Base-by-base conservation (phyloP, 2,797 vertebrate genomes). In the Thaleichthys pacificus region DNA sequence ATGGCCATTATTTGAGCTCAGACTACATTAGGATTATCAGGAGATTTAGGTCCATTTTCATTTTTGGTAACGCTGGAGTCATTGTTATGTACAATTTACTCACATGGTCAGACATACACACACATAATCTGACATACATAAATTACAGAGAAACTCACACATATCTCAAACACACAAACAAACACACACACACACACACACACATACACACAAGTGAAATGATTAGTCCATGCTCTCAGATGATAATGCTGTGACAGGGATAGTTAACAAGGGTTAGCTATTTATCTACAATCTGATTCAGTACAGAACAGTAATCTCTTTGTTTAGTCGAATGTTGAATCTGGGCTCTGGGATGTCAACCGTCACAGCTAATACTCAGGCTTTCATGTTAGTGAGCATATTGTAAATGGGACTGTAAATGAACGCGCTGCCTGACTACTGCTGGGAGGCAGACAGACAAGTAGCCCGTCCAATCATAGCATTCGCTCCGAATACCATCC, bases 11-110 rank as follows among this genome's bases (percentile, higher is more conserved):
- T 82, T 84, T 66, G 83, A 80, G 82, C 82, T 86, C 81, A 51
- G 75, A 77, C 81, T 80, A 86, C 81, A 82, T 87, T 85, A 84
- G 84, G 86, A 87, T 89, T 88, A 87, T 7, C 64, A 15, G 38
- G 64, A 49, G 64, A 66, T 47, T 26, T 66, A 47, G 38, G 38
- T 66, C 38, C 38, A 15, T 22, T 66, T 22, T 49, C 32, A 7
- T 38, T 35, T n/a, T 65, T 5, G 9, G 63, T 65, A 8, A 17
- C n/a, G 1, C 15, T 9, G 22, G 35, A 24, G 35, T 17, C 22
- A 66, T 66, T 66, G 35, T 66, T 56, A 56, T 35, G 14, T 35
- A 3, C 24, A 30, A 22, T 35, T 24, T 35, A 49, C 22, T 2
- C 58, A 61, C 15, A 49, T 38, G 47, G 15, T 47, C 17, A 49